These are phyloP conservation scores for Dermatemys mawii DNA, from an alignment of 2,113 vertebrate species.

Conservation along the genomic window DNA sequence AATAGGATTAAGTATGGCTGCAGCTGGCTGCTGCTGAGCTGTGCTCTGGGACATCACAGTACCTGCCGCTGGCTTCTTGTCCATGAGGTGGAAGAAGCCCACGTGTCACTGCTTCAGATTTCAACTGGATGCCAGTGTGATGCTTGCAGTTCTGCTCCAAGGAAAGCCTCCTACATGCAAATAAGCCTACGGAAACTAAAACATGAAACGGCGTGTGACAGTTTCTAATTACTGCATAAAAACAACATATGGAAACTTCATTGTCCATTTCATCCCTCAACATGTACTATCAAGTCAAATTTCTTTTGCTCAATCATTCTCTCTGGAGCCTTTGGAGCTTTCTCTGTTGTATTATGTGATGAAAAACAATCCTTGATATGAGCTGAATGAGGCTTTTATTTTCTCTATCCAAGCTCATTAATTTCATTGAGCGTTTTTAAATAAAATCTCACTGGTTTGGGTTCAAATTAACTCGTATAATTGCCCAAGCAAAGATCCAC, in stretches of 20 bases:
- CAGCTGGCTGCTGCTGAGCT: not conserved
- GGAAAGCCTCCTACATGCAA: slow-evolving; percentile 77
- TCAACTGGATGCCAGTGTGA: slow-evolving; percentile 73
- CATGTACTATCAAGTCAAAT: slow-evolving; percentile 85
- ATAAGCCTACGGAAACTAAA: slow-evolving; percentile 84
- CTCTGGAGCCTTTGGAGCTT: slow-evolving; percentile 71
- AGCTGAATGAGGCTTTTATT: slow-evolving; percentile 59
- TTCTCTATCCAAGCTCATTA: slow-evolving; percentile 62
- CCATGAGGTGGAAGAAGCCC: slow-evolving; percentile 59
- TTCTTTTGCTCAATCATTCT: slow-evolving; percentile 82
- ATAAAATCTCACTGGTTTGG: not conserved
- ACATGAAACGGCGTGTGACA: slow-evolving; percentile 85
- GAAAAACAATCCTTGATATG: slow-evolving; percentile 46
- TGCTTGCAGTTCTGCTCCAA: slow-evolving; percentile 70
- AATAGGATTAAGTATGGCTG: slow-evolving; percentile 3
- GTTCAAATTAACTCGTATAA: slow-evolving; percentile 1
- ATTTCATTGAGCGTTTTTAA: slow-evolving; percentile 38
- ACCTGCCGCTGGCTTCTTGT: slow-evolving; percentile 72
- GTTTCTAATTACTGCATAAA: slow-evolving; percentile 91
- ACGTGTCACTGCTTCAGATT: slow-evolving; percentile 51
- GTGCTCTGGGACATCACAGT: not conserved
- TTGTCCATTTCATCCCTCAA: slow-evolving; percentile 91
- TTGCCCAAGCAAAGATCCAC: slow-evolving; percentile 19
- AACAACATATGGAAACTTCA: slow-evolving; percentile 93
- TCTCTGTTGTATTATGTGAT: slow-evolving; percentile 61